A percentile compares a stretch with the other conserved stretches of the same genome.
Conservation (phyloP, 2,888 invertebrate genomes). For the Phyllotreta cruciferae region DNA sequence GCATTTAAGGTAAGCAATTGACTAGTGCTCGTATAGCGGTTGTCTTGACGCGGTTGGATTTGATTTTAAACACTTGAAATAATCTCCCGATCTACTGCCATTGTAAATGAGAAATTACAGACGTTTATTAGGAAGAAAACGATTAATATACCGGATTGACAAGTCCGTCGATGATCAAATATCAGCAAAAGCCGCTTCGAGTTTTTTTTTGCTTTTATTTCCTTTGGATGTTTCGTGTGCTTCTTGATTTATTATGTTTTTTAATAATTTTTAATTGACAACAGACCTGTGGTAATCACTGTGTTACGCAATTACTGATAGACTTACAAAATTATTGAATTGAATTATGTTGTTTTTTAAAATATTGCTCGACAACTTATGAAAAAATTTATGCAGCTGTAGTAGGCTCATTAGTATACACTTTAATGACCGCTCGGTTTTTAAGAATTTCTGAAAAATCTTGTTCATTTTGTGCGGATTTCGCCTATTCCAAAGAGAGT, state of each 20-base stretch:
- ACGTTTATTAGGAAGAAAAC: not conserved
- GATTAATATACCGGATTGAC: constrained; percentile 10
- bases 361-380: no score
- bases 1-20: constrained; percentile 2
- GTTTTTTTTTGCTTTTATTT: no score
- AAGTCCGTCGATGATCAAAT: constrained; percentile 8
- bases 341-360: no score
- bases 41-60: constrained; percentile 13
- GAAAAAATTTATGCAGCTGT: no score
- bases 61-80: constrained; percentile 21
- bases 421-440: not conserved
- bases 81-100: constrained; percentile 12
- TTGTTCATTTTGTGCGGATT: constrained; percentile 37
- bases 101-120: constrained; percentile 13
- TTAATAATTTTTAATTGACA: no score
- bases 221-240: no score
- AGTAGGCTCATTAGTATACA: constrained; percentile 27
- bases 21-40: not conserved
- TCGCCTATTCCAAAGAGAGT: constrained; percentile 44
- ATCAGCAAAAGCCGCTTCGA: no score
- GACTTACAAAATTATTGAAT: no score
- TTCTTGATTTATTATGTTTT: no score
- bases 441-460: not conserved
- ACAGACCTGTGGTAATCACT: no score
- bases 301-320: no score